phyloP scores from a whole-genome alignment of 1,140 invertebrate genomes.

The Drosophila lacertosa region DNA sequence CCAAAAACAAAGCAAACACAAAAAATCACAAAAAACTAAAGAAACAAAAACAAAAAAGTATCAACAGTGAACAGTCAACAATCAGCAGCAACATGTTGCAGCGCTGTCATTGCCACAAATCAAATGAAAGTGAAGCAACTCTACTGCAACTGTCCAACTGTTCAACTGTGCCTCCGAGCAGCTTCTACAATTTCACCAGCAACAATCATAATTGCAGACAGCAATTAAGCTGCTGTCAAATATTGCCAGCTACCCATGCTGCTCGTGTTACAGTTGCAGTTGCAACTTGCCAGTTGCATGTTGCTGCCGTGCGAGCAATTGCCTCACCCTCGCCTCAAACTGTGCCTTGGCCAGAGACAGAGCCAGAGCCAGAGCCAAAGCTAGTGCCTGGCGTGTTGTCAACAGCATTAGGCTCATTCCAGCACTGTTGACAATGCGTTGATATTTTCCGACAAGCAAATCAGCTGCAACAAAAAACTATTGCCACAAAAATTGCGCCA shows the following conservation, averaged over 20 bases:
- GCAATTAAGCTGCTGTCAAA: constrained; percentile 79
- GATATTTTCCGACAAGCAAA: constrained; percentile 82
- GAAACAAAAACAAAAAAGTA: constrained; percentile 30
- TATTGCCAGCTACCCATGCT: constrained; percentile 74
- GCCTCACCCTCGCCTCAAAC: constrained; percentile 18
- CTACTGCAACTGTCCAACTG: constrained; percentile 26
- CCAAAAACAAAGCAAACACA: constrained; percentile 34
- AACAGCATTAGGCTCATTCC: constrained; percentile 50
- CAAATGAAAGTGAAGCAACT: constrained; percentile 68
- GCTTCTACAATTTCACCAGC: constrained; percentile 42
- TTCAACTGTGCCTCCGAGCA: constrained; percentile 6
- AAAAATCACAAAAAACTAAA: constrained; percentile 10
- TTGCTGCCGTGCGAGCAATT: constrained; percentile 50
- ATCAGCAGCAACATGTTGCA: constrained; percentile 37
- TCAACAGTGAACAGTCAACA: constrained; percentile 26
- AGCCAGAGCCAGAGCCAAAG: too few relatives aligned
- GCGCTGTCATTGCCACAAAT: constrained; percentile 54
- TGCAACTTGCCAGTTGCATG: constrained; percentile 46
- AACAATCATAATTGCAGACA: constrained; percentile 78
- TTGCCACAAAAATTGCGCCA: constrained; percentile 64
- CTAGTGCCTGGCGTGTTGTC: constrained; percentile 56
- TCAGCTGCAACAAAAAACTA: constrained; percentile 50
- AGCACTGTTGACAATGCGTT: constrained; percentile 72
- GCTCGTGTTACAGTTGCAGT: constrained; percentile 73
- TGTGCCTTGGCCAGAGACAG: neutral